These are phyloP conservation scores for Beroe ovata DNA, from an alignment of 37 sponge, comb jelly and placozoan genomes.

Conservation along the genomic window DNA sequence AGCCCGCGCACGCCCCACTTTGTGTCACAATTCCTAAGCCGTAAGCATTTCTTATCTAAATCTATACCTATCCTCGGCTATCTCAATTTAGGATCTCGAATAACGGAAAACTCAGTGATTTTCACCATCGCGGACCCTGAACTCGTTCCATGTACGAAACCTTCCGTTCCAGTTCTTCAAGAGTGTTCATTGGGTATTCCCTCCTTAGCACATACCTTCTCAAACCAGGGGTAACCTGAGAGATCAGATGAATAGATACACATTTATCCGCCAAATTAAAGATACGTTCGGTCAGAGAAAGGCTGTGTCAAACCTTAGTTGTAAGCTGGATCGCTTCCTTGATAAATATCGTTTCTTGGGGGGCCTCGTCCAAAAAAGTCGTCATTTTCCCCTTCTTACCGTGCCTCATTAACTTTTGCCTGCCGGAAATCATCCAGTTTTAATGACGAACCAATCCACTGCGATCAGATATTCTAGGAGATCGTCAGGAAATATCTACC, in stretches of 20 bases:
- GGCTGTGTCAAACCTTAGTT: slow-evolving; percentile 3
- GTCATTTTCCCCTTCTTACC: slow-evolving; percentile 54
- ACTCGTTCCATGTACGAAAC: slow-evolving; percentile 59
- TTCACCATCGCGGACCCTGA: slow-evolving; percentile 45
- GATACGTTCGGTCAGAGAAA: too few species aligned
- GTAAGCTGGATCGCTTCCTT: slow-evolving; percentile 9
- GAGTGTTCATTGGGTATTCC: slow-evolving; percentile 29
- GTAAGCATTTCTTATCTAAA: too few species aligned
- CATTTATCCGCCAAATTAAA: too few species aligned
- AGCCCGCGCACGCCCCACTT: too few species aligned
- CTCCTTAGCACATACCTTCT: slow-evolving; percentile 18
- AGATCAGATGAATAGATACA: too few species aligned
- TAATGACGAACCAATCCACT: too few species aligned
- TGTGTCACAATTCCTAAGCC: too few species aligned
- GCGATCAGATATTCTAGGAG: too few species aligned
- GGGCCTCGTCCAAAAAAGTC: slow-evolving; percentile 20
- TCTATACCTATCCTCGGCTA: too few species aligned
- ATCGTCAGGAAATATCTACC: too few species aligned
- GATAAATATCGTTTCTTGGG: slow-evolving; percentile 30
- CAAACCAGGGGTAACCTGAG: slow-evolving; percentile 58
- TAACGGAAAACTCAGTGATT: neutral
- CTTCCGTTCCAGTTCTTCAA: slow-evolving; percentile 29
- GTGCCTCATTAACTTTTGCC: slow-evolving; percentile 36
- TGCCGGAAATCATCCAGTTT: too few species aligned
- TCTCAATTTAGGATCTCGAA: too few species aligned